Evolutionary conservation across 37 sponge, comb jelly and placozoan genomes (phyloP), one percentile per base, ranked within the genome.

Genomic region (Bolinopsis microptera): DNA sequence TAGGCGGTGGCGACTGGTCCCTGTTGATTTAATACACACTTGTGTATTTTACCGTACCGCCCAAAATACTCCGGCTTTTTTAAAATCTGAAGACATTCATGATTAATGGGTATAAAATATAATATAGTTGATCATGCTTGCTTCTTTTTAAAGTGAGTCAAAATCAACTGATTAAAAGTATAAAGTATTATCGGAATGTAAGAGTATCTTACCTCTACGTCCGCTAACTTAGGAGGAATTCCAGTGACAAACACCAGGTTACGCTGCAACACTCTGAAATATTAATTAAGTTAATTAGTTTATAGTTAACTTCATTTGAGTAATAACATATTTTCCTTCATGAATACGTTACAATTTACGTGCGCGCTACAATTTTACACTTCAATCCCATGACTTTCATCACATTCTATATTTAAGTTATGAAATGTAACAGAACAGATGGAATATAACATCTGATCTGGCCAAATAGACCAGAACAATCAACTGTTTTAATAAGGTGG

Each of bases 241-340:
- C 98, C 98, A n/a, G 96, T 95, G 8, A 98, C 97, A 95, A 98
- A 98, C 25, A 98, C 97, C 21, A 96, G 88, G 67, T 98, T 98
- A 70, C 93, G 95, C 93, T 96, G 98, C 9, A 97, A 93, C 70
- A 97, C 98, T 94, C 98, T 97, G 76, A 69, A 88, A 69, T 35
- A 48, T n/a, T n/a, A n/a, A n/a, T n/a, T n/a, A n/a, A n/a, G n/a
- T n/a, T n/a, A n/a, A n/a, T n/a, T n/a, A n/a, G n/a, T n/a, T n/a
- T n/a, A n/a, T n/a, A n/a, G n/a, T n/a, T n/a, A n/a, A n/a, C n/a
- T n/a, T n/a, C n/a, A n/a, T n/a, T n/a, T n/a, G n/a, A n/a, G n/a
- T n/a, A n/a, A n/a, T n/a, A n/a, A n/a, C n/a, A n/a, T n/a, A n/a
- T n/a, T n/a, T n/a, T n/a, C n/a, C n/a, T n/a, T n/a, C n/a, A n/a